Evolutionary conservation across 2,113 vertebrate species (phyloP).

Genomic region (Cynocephalus volans): DNA sequence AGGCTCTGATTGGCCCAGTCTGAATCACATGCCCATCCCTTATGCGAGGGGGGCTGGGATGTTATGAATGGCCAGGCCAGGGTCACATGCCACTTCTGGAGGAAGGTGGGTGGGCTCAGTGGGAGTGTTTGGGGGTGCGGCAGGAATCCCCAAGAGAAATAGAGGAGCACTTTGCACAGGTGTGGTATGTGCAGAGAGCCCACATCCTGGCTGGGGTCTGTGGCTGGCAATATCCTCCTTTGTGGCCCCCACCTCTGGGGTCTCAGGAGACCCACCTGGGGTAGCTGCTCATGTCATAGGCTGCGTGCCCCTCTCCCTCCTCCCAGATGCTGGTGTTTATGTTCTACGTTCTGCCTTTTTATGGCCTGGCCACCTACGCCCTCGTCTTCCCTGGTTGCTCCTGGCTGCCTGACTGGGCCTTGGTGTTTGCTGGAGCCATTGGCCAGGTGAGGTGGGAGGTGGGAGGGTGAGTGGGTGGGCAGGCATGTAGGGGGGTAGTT

Average conservation of each 20-base stretch:
- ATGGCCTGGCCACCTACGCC: conserved; percentile 90
- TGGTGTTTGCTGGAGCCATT: conserved; percentile 93
- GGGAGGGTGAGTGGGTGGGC: conserved; percentile 68
- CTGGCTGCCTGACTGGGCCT: conserved; percentile 94
- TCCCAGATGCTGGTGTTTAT: conserved; percentile 93
- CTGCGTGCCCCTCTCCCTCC: neutral
- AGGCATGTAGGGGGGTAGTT: neutral
- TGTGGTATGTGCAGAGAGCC: neutral
- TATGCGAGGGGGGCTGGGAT: neutral
- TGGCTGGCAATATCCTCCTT: neutral
- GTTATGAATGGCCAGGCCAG: neutral
- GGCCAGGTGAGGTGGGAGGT: conserved; percentile 91
- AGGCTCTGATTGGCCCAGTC: neutral
- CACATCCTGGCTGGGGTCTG: neutral
- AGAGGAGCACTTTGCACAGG: neutral
- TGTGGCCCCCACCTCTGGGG: neutral
- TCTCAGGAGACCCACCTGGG: neutral
- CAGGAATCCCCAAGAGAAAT: neutral
- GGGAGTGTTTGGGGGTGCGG: rapidly evolving
- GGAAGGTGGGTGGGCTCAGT: neutral
- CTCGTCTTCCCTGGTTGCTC: conserved; percentile 93
- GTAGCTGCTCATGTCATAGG: neutral
- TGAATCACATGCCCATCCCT: neutral
- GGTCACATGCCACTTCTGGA: neutral
- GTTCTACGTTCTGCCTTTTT: conserved; percentile 93